Base-by-base conservation (phyloP, 2,113 vertebrate genomes). In the Galbula dea region DNA sequence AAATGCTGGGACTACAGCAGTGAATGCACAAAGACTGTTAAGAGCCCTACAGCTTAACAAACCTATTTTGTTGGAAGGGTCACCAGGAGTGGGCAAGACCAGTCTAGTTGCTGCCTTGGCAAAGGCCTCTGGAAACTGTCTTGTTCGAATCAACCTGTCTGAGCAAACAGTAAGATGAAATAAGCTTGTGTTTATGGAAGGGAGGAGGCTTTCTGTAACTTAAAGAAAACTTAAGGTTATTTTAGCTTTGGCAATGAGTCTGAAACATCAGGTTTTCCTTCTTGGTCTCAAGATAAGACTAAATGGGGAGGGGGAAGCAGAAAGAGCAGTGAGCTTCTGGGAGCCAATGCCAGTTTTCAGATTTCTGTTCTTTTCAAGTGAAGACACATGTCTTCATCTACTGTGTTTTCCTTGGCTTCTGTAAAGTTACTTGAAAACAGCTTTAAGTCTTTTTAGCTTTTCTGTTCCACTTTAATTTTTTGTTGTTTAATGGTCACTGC, bases 41-140 rank as follows among this genome's bases (percentile, higher is more conserved):
- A 97, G 99, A 73, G 99, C 99, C 15, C 95, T 99, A 30, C 99
- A 99, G 95, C 97, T 99, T 81, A 98, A 98, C 96, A 98, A 98
- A 91, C 99, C 99, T 2, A 96, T 99, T 94, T 97, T 99, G 41
- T 95, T 99, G 90, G 99, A 99, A 95, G 99, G 99, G 4, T 99
- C 99, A 4, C 99, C 99, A 13, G 99, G 99, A 7, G 99, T 99
- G 86, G 99, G 99, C 61, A 99, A 99, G 95, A 99, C 99, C 37
- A 99, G 99, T 94, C 97, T 99, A 58, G 99, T 99, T 63, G 96
- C 98, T 45, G 99, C 99, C 6, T 95, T 99, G 81, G 99, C 99
- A 49, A 99, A 99, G 92, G 98, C 98, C 21, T 99, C 99, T 1
- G 99, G 99, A 82, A 99, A 99, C 95, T 97, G 95, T 26, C 98